Evolutionary conservation across 2,888 invertebrate genomes (phyloP).

Genomic region (Epicampocera succincta): DNA sequence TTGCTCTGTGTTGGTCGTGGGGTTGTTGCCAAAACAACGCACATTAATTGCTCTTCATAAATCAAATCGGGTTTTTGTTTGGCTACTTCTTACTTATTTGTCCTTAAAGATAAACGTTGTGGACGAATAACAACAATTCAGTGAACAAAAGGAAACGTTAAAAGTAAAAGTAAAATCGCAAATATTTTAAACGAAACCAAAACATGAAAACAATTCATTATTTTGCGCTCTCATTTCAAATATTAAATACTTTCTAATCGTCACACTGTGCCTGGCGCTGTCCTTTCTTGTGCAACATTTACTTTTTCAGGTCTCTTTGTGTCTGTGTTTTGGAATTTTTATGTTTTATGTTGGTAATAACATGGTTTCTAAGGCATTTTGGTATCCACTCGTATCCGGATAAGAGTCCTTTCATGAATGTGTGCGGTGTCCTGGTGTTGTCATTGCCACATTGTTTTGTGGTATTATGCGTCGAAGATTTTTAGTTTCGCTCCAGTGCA

Average conservation of each 20-base stretch:
- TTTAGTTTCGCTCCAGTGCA: constrained; percentile 68
- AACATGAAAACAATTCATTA: not conserved
- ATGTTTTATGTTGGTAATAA: constrained; percentile 43
- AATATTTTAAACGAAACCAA: not conserved
- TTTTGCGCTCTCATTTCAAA: no score
- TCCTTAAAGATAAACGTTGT: not conserved
- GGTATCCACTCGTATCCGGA: not conserved
- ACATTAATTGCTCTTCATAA: constrained; percentile 65
- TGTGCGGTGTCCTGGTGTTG: constrained; percentile 46
- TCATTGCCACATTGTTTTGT: constrained; percentile 64
- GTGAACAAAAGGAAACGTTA: not conserved
- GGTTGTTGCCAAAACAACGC: constrained; percentile 30
- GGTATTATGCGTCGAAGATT: constrained; percentile 52
- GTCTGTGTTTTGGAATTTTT: constrained; percentile 65
- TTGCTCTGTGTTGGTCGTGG: constrained; percentile 1
- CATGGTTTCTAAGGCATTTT: constrained; percentile 47
- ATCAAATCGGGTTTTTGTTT: constrained; percentile 46
- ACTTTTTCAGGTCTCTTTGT: constrained; percentile 43
- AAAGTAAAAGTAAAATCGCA: constrained; percentile 8
- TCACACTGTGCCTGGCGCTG: constrained; percentile 44
- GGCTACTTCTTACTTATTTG: constrained; percentile 4
- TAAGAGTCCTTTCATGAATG: not conserved
- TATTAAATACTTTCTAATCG: not conserved
- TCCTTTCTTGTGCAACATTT: not conserved
- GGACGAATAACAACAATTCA: constrained; percentile 19